Evolutionary conservation across 1,140 invertebrate species (phyloP), one percentile per base, ranked within the genome.

Genomic region (Ips nitidus): DNA sequence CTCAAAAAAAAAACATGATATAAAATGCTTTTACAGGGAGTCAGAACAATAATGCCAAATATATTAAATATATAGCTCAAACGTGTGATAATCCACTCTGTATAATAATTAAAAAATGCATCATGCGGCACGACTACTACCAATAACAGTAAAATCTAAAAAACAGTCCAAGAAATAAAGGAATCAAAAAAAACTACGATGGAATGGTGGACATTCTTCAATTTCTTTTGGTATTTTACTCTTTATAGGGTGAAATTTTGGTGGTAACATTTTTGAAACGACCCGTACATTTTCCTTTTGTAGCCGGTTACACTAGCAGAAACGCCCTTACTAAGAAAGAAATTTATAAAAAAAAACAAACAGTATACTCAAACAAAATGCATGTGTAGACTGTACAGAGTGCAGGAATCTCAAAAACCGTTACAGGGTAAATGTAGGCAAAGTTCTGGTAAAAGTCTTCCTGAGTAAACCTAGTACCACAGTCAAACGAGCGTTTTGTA

Each of bases 31-130:
- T 73, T 68, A 72, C 66, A 71, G 69, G 71, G 68, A 74, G 73
- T 74, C n/a, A 56, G 7, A 70, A 59, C 70, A 74, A 74, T 72
- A 74, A 74, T 74, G 73, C 73, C 73, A 73, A 74, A 74, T 74
- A 74, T 63, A 63, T 69, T 58, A 22, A 56, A 43, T 42, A 41
- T 55, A 22, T 4, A n/a, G n/a, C 45, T 47, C 45, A n/a, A 55
- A 55, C 53, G 3, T 22, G 5, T 42, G n/a, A 41, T 42, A 59
- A 59, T 37, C 2, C 22, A 3, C 6, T 36, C 38, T 52, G 52
- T 37, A 68, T 56, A 71, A 55, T 7, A 61, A 61, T 37, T 59
- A 55, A 55, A 3, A 41, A 53, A 74, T 71, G 66, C 66, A 69
- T 57, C 72, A 74, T 72, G 70, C 70, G 36, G 45, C 53, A 8